A percentile compares a stretch with the other conserved stretches of the same genome.
Evolutionary conservation across 2,113 vertebrate genomes (phyloP).

Genomic region (Noctilio leporinus): DNA sequence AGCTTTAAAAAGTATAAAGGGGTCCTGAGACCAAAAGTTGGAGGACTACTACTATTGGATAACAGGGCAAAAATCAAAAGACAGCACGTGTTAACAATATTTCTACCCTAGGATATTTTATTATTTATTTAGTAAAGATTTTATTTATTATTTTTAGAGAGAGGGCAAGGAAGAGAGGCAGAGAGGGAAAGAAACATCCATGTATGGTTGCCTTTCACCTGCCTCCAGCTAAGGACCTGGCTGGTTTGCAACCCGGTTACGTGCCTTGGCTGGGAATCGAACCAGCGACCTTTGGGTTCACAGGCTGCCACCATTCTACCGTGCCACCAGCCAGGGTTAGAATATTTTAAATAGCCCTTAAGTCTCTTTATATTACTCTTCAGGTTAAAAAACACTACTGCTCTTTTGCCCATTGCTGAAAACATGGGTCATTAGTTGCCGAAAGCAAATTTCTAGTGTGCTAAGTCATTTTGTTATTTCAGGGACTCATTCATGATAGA

Average conservation of each 20-base stretch:
- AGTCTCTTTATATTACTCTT: background rate
- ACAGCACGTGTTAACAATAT: background rate
- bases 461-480: background rate
- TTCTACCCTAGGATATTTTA: background rate
- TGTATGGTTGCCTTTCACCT: no score
- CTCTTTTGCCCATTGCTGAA: background rate
- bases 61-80: background rate
- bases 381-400: background rate
- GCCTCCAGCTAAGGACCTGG: no score
- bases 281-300: no score
- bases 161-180: no score
- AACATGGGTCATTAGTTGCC: background rate
- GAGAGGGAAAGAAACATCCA: no score
- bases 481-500: background rate
- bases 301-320: no score
- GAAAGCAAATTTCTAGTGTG: background rate
- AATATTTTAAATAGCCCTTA: background rate
- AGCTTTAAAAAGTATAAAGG: background rate
- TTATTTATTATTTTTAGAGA: no score
- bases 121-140: no score
- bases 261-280: no score
- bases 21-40: background rate
- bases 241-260: no score
- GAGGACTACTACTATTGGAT: background rate
- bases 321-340: no score